Conservation (phyloP, 2,888 invertebrate species). For the Temnothorax unifasciatus region DNA sequence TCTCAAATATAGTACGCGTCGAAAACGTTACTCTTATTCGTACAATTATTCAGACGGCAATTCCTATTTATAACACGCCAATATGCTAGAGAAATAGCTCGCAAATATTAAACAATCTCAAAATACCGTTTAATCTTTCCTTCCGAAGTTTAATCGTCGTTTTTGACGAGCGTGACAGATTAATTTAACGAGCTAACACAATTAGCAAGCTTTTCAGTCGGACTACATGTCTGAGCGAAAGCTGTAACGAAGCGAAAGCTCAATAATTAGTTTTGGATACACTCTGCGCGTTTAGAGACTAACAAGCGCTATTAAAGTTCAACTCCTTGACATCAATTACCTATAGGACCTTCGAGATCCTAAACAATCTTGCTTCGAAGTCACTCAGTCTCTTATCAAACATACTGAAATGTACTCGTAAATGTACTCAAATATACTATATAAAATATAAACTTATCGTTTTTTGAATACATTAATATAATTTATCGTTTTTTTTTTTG, state of each 20-base stretch:
- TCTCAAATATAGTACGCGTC: slow-evolving; percentile 11
- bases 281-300: slow-evolving; percentile 13
- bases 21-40: slow-evolving; percentile 32
- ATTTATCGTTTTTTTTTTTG: neutral
- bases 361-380: neutral
- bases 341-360: neutral
- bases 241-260: slow-evolving; percentile 20
- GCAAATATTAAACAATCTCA: neutral
- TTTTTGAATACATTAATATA: no score
- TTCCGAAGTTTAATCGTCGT: neutral
- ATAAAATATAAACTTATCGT: neutral
- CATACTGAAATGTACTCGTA: neutral
- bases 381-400: neutral
- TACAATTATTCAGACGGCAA: slow-evolving; percentile 23
- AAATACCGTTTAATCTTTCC: neutral
- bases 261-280: slow-evolving; percentile 31
- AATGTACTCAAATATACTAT: neutral
- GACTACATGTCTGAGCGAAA: neutral
- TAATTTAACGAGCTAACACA: slow-evolving; percentile 4
- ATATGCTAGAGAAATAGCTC: neutral
- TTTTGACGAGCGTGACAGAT: slow-evolving; percentile 1
- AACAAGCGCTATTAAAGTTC: slow-evolving; percentile 36
- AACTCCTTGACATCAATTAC: slow-evolving; percentile 8
- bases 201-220: neutral
- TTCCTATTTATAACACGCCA: slow-evolving; percentile 26